phyloP scores from a whole-genome alignment of 2,113 vertebrate genomes.

The Prionailurus viverrinus region DNA sequence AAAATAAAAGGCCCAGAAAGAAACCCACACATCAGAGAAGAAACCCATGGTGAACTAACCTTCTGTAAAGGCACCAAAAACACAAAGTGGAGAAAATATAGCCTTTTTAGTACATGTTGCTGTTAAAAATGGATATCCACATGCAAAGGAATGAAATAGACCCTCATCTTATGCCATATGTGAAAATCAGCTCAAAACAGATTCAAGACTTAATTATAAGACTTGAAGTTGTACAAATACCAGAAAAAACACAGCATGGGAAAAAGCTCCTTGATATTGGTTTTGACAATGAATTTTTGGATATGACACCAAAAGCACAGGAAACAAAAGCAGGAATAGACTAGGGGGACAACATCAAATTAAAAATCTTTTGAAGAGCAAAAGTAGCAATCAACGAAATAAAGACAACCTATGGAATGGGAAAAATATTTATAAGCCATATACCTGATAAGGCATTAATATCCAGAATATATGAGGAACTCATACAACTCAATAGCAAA shows the following conservation, averaged over 20 bases:
- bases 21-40: background rate
- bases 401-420: background rate
- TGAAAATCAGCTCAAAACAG: background rate
- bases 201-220: background rate
- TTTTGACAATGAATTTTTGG: background rate
- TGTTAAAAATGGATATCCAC: background rate
- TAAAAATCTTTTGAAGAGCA: background rate
- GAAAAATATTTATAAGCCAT: slow-evolving; percentile 5
- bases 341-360: background rate
- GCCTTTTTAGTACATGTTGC: background rate
- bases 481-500: background rate
- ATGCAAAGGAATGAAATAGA: background rate
- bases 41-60: background rate
- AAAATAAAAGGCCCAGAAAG: background rate
- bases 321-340: background rate
- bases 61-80: background rate
- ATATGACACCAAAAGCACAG: background rate
- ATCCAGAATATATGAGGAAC: background rate
- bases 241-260: background rate
- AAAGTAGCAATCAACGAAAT: background rate
- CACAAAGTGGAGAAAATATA: background rate
- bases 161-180: background rate
- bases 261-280: background rate
- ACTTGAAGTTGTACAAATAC: background rate
- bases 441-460: background rate